A percentile compares a stretch with the other conserved stretches of the same genome.
These are phyloP conservation scores for Decapterus maruadsi DNA, from an alignment of 2,797 vertebrate species.

Conservation along the genomic window DNA sequence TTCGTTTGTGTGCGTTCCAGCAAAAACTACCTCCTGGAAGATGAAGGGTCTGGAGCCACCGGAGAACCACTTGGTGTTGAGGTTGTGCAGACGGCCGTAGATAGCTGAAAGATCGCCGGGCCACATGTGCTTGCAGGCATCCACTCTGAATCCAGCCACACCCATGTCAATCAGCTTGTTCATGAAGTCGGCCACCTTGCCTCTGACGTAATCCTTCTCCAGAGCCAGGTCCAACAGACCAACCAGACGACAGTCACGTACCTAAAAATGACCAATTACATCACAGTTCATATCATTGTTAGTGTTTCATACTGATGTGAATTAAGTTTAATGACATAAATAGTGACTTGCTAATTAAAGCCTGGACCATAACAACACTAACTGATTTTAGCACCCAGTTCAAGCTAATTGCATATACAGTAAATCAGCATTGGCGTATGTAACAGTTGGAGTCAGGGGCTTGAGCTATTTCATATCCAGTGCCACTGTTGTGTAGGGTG, in stretches of 20 bases:
- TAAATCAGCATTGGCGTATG: not conserved
- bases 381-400: too few relatives aligned
- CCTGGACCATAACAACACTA: not conserved
- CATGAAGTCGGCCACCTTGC: constrained; percentile 84
- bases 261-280: constrained; percentile 72
- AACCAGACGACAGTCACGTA: constrained; percentile 90
- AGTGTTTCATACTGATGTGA: not conserved
- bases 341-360: not conserved
- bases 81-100: constrained; percentile 83
- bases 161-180: constrained; percentile 91
- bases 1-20: too few relatives aligned
- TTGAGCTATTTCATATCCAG: not conserved
- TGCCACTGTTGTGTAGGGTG: not conserved
- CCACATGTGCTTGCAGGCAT: constrained; percentile 97
- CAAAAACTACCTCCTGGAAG: constrained; percentile 89
- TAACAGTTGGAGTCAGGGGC: not conserved
- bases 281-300: not conserved
- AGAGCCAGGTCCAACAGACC: constrained; percentile 92
- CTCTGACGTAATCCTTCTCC: constrained; percentile 90
- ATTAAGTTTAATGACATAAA: not conserved
- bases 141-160: constrained; percentile 94
- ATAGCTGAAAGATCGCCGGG: constrained; percentile 89
- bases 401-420: too few relatives aligned
- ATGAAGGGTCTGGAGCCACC: constrained; percentile 88
- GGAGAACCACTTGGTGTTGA: constrained; percentile 90